A percentile compares a stretch with the other conserved stretches of the same genome.
phyloP scores from a whole-genome alignment of 2,888 invertebrate genomes.

The Eupithecia exiguata region DNA sequence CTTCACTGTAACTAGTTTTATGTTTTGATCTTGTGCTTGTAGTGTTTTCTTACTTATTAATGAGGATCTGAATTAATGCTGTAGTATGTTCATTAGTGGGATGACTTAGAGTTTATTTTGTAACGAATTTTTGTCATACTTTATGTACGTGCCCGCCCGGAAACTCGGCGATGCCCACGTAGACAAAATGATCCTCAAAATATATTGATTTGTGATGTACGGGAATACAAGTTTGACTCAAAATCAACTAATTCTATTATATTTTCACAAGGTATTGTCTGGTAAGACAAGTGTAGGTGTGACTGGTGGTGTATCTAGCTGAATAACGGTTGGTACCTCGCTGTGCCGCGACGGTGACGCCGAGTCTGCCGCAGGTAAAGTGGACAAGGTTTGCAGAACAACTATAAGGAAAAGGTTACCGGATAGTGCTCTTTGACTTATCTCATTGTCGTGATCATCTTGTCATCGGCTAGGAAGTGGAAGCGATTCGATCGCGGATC shows the following conservation, averaged over 20 bases:
- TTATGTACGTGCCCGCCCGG: constrained; percentile 66
- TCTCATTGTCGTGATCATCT: constrained; percentile 76
- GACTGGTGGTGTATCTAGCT: constrained; percentile 77
- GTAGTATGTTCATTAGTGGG: constrained; percentile 36
- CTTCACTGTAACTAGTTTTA: constrained; percentile 63
- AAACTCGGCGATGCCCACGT: constrained; percentile 69
- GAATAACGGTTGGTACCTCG: constrained; percentile 78
- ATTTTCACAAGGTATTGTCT: constrained; percentile 84
- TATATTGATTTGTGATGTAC: constrained; percentile 63
- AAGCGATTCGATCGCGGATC: constrained; percentile 66
- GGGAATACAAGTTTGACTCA: constrained; percentile 77
- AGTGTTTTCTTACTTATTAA: constrained; percentile 66
- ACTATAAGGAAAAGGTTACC: constrained; percentile 68
- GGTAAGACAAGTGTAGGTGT: constrained; percentile 83
- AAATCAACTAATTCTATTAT: constrained; percentile 83
- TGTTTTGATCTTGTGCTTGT: constrained; percentile 70
- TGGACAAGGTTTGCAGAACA: constrained; percentile 73
- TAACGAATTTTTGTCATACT: constrained; percentile 69
- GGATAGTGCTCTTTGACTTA: constrained; percentile 71
- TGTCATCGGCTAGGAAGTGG: constrained; percentile 80
- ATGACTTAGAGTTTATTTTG: constrained; percentile 60
- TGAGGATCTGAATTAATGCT: constrained; percentile 65
- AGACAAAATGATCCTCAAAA: constrained; percentile 72
- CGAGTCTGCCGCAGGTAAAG: constrained; percentile 77
- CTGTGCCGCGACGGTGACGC: constrained; percentile 69